Evolutionary conservation across 2,113 vertebrate genomes (phyloP).

Genomic region (Scytalopus superciliaris): DNA sequence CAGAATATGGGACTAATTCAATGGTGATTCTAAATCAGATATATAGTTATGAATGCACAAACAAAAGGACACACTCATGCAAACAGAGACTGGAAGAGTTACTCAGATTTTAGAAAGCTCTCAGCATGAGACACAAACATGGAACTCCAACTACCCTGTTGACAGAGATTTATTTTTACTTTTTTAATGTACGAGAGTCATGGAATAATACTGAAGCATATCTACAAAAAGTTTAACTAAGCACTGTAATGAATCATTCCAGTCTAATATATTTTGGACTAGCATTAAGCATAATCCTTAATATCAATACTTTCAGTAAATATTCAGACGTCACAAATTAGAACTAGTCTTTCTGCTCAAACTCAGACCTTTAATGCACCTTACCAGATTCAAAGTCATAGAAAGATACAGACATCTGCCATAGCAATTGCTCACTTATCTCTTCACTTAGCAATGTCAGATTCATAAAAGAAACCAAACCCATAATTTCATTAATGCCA

Average conservation of each 20-base stretch:
- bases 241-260: not conserved
- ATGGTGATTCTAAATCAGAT: not conserved
- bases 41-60: not conserved
- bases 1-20: not conserved
- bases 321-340: not conserved
- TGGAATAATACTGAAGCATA: not conserved
- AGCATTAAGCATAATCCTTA: not conserved
- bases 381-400: not conserved
- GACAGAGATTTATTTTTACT: not conserved
- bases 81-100: not conserved
- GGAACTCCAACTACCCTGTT: not conserved
- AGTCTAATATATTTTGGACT: not conserved
- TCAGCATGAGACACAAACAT: not conserved
- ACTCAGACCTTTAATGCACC: not conserved
- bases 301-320: not conserved
- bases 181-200: accelerated
- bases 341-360: not conserved
- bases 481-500: not conserved
- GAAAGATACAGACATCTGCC: not conserved
- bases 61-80: not conserved
- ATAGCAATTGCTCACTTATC: not conserved
- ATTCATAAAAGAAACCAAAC: not conserved
- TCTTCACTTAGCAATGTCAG: not conserved
- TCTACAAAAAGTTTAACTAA: not conserved
- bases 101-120: not conserved